Percentiles rank a stretch among this genome's conserved stretches.
Conservation (phyloP, 2,113 vertebrate species). For the Actinemys pallida region DNA sequence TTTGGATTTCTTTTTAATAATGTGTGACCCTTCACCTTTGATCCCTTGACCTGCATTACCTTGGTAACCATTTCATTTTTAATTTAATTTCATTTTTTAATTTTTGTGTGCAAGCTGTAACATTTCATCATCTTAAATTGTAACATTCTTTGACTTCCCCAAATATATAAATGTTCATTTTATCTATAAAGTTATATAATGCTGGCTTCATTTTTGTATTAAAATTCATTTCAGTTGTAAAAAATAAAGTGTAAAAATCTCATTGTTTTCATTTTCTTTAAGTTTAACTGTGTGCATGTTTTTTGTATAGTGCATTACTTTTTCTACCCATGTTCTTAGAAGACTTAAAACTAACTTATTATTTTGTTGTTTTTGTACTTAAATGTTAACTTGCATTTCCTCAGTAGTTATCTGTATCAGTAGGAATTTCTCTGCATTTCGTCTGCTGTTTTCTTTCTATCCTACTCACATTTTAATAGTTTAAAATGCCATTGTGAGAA, state of each 20-base stretch:
- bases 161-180: slow-evolving; percentile 68
- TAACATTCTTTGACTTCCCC: slow-evolving; percentile 77
- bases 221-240: slow-evolving; percentile 77
- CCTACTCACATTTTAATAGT: slow-evolving; percentile 5
- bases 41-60: slow-evolving; percentile 98
- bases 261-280: slow-evolving; percentile 74
- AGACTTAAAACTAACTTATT: slow-evolving; percentile 30
- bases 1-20: slow-evolving; percentile 99
- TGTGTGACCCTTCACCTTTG: slow-evolving; percentile 99
- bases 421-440: neutral
- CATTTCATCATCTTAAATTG: slow-evolving; percentile 83
- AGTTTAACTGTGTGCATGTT: slow-evolving; percentile 75
- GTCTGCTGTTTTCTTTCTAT: neutral
- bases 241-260: slow-evolving; percentile 76
- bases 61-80: slow-evolving; percentile 99
- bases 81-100: slow-evolving; percentile 91
- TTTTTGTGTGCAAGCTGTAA: slow-evolving; percentile 87
- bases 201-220: slow-evolving; percentile 81
- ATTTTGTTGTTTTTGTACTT: slow-evolving; percentile 51
- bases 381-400: slow-evolving; percentile 43
- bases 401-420: slow-evolving; percentile 20
- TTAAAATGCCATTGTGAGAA: neutral
- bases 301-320: slow-evolving; percentile 49
- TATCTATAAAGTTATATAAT: slow-evolving; percentile 73
- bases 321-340: slow-evolving; percentile 70